Evolutionary conservation across 2,113 vertebrate species (phyloP).

Genomic region (Muntiacus muntjak): DNA sequence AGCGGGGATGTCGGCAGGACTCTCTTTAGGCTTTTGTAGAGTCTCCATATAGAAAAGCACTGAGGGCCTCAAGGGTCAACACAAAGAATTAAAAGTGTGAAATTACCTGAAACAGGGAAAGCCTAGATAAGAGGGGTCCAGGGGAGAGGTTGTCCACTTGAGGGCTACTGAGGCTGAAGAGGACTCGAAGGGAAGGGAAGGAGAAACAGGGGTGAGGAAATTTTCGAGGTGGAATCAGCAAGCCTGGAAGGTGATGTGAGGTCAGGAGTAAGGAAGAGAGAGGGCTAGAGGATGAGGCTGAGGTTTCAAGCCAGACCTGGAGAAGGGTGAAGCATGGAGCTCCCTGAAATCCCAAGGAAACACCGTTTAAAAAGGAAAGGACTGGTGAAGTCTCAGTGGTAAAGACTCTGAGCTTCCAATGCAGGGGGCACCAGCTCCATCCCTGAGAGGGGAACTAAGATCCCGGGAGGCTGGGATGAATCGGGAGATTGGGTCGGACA

Average conservation of each 20-base stretch:
- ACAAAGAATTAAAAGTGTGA: neutral
- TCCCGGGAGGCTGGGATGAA: neutral
- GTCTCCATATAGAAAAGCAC: neutral
- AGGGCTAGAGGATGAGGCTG: neutral
- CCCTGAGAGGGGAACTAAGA: neutral
- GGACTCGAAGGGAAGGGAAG: neutral
- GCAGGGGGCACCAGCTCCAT: neutral
- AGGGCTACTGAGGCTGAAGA: neutral
- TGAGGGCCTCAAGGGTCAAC: neutral
- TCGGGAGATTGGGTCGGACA: neutral
- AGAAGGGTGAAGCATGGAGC: neutral
- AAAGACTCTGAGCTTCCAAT: neutral
- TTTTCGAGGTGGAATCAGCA: rapidly evolving
- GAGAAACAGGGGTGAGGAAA: neutral
- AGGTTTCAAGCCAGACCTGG: neutral
- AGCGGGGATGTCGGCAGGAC: neutral
- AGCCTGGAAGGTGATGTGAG: neutral
- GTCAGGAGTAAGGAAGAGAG: neutral
- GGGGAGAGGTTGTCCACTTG: neutral
- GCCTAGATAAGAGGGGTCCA: neutral
- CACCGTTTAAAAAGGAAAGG: neutral
- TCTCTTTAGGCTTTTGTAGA: neutral
- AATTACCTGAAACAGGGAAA: neutral
- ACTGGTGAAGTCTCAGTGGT: neutral
- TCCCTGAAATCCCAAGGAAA: neutral